A percentile compares a stretch with the other conserved stretches of the same genome.
Conservation (phyloP, 2,797 vertebrate species). For the Microctenopoma stevenorrisi region DNA sequence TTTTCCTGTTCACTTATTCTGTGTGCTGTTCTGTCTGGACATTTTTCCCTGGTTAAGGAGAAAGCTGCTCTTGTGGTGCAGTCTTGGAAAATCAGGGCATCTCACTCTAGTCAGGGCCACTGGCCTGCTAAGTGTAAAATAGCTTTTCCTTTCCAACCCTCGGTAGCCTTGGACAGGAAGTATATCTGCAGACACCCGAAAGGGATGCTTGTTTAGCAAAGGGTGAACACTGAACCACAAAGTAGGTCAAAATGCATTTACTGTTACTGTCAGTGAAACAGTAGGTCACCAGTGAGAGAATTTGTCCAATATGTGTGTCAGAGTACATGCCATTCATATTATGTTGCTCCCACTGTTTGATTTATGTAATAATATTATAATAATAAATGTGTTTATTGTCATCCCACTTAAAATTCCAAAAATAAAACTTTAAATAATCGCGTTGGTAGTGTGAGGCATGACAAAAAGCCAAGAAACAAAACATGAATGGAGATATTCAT, state of each 20-base stretch:
- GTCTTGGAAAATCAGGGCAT: constrained; percentile 29
- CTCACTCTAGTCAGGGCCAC: constrained; percentile 12
- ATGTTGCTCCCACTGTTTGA: constrained; percentile 24
- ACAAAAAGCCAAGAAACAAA: constrained; percentile 44
- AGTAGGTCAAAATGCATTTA: neutral
- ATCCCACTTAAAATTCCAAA: constrained; percentile 43
- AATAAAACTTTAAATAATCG: constrained; percentile 42
- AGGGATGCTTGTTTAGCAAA: neutral
- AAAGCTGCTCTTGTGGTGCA: constrained; percentile 12
- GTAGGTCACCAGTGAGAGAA: too few relatives aligned
- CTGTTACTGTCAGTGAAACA: neutral
- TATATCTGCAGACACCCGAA: neutral
- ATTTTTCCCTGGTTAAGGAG: neutral
- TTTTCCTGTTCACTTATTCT: constrained; percentile 13
- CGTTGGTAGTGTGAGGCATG: constrained; percentile 49
- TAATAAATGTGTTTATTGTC: constrained; percentile 46
- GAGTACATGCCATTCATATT: constrained; percentile 22
- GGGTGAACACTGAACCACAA: neutral
- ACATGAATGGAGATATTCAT: constrained; percentile 60
- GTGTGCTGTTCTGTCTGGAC: neutral
- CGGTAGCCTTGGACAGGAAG: constrained; percentile 19
- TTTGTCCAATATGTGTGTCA: constrained; percentile 1
- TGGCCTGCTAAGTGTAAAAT: neutral
- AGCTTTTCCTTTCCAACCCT: constrained; percentile 3
- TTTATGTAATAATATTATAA: constrained; percentile 25